These are phyloP conservation scores for Belgica antarctica DNA, from an alignment of 2,888 invertebrate species.

Conservation along the genomic window DNA sequence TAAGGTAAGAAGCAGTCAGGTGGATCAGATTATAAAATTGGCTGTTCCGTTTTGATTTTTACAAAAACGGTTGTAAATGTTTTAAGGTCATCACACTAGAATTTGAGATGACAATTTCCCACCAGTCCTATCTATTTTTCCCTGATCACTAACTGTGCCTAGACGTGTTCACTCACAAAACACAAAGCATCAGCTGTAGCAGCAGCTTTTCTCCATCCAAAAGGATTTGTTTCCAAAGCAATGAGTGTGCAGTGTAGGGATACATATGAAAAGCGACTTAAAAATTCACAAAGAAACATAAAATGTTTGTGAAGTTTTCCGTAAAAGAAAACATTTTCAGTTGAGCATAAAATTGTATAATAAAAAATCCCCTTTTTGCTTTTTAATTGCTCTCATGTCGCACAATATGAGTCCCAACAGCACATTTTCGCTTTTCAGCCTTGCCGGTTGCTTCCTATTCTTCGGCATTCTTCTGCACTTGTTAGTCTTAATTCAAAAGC, in stretches of 20 bases:
- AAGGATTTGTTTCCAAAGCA: conserved; percentile 10
- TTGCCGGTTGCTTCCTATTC: background rate
- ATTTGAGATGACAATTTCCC: too few relatives aligned
- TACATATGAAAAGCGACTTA: conserved; percentile 19
- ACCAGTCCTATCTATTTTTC: too few relatives aligned
- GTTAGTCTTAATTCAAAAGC: conserved; percentile 17
- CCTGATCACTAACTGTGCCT: too few relatives aligned
- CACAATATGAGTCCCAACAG: conserved; percentile 13
- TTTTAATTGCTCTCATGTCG: conserved; percentile 29
- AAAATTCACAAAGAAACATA: conserved; percentile 27
- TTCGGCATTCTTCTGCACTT: conserved; percentile 20
- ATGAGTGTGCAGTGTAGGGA: background rate
- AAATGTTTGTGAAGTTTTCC: conserved; percentile 13
- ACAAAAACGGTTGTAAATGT: too few relatives aligned
- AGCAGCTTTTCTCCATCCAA: background rate
- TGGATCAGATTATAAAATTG: too few relatives aligned
- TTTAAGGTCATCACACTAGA: too few relatives aligned
- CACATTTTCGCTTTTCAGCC: background rate
- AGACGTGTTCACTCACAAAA: too few relatives aligned
- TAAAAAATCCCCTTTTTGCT: conserved; percentile 25
- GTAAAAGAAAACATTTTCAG: background rate
- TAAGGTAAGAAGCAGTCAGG: too few relatives aligned
- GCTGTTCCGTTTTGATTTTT: too few relatives aligned
- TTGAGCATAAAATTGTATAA: conserved; percentile 16
- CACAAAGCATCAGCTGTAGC: too few relatives aligned